phyloP scores from a whole-genome alignment of 2,797 vertebrate species.

The Microctenopoma stevenorrisi region DNA sequence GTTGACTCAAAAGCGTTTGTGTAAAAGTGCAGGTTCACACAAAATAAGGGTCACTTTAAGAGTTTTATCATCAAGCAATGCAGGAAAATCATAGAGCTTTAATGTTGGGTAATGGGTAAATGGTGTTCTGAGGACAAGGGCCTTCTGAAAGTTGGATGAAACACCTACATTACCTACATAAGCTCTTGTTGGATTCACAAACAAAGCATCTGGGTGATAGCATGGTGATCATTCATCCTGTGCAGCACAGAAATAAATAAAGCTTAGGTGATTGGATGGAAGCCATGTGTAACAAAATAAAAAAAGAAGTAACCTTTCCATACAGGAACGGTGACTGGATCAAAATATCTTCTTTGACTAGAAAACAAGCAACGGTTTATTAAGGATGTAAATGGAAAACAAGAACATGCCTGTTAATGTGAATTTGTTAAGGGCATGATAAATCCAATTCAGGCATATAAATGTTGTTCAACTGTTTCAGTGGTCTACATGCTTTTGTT shows the following conservation, averaged over 20 bases:
- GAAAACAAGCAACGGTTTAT: neutral
- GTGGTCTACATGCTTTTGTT: neutral
- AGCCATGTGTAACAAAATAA: neutral
- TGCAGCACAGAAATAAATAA: neutral
- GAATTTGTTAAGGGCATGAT: neutral
- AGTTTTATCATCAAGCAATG: neutral
- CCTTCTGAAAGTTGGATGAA: neutral
- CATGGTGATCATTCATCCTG: neutral
- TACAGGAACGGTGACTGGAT: neutral
- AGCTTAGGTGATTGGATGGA: neutral
- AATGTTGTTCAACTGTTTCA: conserved; percentile 1
- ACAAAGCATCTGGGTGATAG: neutral
- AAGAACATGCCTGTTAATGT: neutral
- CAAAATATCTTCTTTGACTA: neutral
- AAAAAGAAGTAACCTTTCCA: neutral
- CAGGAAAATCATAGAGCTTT: neutral
- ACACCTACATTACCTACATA: neutral
- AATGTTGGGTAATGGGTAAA: neutral
- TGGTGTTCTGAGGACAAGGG: neutral
- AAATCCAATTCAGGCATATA: conserved; percentile 19
- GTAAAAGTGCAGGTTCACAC: neutral
- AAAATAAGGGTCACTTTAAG: neutral
- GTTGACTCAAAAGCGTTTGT: neutral
- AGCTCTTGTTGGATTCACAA: neutral
- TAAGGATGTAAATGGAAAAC: conserved; percentile 3